Base-by-base conservation (phyloP, 2,888 invertebrate genomes). In the Trissolcus brochymenae region DNA sequence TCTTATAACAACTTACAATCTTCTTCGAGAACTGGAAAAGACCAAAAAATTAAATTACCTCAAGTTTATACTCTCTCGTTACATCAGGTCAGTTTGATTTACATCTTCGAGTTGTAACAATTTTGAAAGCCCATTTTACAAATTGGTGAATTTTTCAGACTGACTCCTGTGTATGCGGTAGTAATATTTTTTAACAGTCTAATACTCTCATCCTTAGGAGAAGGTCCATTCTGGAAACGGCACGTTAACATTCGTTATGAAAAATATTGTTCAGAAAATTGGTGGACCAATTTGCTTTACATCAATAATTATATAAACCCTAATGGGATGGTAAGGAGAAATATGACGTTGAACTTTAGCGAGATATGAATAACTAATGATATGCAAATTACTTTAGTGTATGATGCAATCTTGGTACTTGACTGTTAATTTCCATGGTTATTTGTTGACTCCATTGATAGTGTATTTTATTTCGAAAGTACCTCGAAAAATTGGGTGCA, bases 241-340 rank as follows among this genome's bases (percentile, higher is more conserved):
- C 81, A 73, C 59, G 57, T 84, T 6, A n/a, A n/a, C 11, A 81
- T 66, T 16, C 51, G 66, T 4, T 83, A 85, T 49, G 74, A 80
- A 6, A 79, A 86, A 13, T 74, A 79, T 72, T 84, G 85, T 70
- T 53, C 80, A 29, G 77, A 82, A 41, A 84, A 83, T 77, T 87
- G 87, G 87, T 86, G 86, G 87, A 72, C 83, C 4, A 87, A 85
- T 81, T 66, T 87, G 0, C 68, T 87, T 4, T 87, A 84, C 71
- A 71, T 87, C 40, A 86, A 86, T 65, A 87, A 87, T 78, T 87
- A 85, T 64, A 65, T 86, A 14, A 78, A 81, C 2, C 54, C 80
- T 29, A 79, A 81, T 25, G 57, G 68, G 43, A 55, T 81, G 21
- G 85, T 85, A 57, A 76, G 68, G 21, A 16, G 3, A n/a, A 57